Percentiles rank a stretch among this genome's conserved stretches.
These are phyloP conservation scores for Ruditapes philippinarum DNA, from an alignment of 1,140 invertebrate species.

Conservation along the genomic window DNA sequence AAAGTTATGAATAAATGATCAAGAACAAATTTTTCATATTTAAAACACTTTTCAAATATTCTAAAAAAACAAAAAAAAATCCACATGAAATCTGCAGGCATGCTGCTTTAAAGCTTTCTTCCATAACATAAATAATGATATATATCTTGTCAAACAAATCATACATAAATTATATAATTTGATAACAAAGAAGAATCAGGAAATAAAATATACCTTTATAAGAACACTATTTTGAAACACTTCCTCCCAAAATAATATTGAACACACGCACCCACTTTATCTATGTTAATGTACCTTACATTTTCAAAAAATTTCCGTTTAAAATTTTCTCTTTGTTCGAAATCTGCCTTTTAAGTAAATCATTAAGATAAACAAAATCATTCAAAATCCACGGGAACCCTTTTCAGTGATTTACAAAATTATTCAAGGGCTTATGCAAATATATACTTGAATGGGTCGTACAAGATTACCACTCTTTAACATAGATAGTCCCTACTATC, in stretches of 20 bases:
- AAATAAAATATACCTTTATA: neutral
- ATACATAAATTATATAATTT: too few relatives aligned
- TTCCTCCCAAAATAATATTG: neutral
- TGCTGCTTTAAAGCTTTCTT: too few relatives aligned
- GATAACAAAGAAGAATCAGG: neutral
- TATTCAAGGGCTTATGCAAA: slow-evolving; percentile 54
- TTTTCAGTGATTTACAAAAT: slow-evolving; percentile 43
- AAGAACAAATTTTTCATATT: too few relatives aligned
- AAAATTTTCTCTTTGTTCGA: slow-evolving; percentile 49
- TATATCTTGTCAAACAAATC: too few relatives aligned
- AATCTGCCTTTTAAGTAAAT: slow-evolving; percentile 49
- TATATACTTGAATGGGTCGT: slow-evolving; percentile 27
- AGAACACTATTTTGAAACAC: neutral
- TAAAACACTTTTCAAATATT: too few relatives aligned
- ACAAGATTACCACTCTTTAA: slow-evolving; percentile 28
- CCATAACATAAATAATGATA: too few relatives aligned
- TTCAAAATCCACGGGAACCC: slow-evolving; percentile 19
- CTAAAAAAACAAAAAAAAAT: too few relatives aligned
- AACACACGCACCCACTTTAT: neutral
- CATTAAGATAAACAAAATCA: slow-evolving; percentile 58
- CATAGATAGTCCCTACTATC: neutral
- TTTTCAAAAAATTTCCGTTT: slow-evolving; percentile 25
- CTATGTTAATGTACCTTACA: slow-evolving; percentile 20
- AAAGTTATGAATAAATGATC: too few relatives aligned
- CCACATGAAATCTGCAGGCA: too few relatives aligned